Evolutionary conservation across 2,113 vertebrate genomes (phyloP), one percentile per base, ranked within the genome.

Genomic region (Empidonax alnorum): DNA sequence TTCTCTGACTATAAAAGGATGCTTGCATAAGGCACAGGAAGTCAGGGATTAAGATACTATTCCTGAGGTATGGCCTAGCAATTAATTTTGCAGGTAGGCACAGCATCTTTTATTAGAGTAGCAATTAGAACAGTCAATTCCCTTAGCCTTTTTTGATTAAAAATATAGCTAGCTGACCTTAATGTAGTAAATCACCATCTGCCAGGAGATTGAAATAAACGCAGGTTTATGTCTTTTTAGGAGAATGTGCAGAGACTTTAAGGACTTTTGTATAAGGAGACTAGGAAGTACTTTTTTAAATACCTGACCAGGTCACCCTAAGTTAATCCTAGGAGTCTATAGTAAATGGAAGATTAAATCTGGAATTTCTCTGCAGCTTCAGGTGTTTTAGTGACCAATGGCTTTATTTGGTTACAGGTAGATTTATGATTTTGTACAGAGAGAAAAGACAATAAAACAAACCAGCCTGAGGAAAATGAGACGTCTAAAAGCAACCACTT

Each of bases 41-140:
- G 46, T 91, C 14, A 52, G 67, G 67, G 89, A 91, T 95, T 93
- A 93, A 86, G 50, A 37, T 79, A 31, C 84, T 87, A 24, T 95
- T 97, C 44, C 62, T 87, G 84, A 89, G 35, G 55, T 74, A 44
- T 41, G 25, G 65, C 53, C 41, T 61, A 79, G 49, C 66, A 77
- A 84, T 90, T 90, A 76, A 65, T 74, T 93, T 66, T 84, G 47
- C 44, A 75, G 24, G 42, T 68, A 89, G 73, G 73, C n/a, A 67
- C 55, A 84, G 27, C 9, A 42, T 53, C 66, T 91, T 78, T 82
- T 84, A 84, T 91, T 93, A 79, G 71, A 53, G 19, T 56, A 79
- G 33, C 42, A 90, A 82, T 96, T 89, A 84, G 56, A 81, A 33
- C 11, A 44, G 41, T 56, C 22, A 69, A 37, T 84, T 93, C 35